Evolutionary conservation across 2,888 invertebrate genomes (phyloP).

Genomic region (Cheilosia variabilis): DNA sequence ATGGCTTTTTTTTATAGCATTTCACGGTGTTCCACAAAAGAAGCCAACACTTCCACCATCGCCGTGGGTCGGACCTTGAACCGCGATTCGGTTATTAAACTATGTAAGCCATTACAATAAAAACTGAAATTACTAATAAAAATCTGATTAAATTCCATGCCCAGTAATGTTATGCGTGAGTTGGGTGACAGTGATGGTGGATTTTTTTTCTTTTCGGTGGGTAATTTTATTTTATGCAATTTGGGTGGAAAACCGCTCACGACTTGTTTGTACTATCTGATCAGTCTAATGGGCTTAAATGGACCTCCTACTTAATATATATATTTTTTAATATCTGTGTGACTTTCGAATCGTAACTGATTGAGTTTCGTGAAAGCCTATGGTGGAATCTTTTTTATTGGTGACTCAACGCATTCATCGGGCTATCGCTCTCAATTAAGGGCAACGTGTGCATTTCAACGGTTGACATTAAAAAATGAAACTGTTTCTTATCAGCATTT

Average conservation of each 20-base stretch:
- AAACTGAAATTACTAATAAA: slow-evolving; percentile 41
- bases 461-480: slow-evolving; percentile 14
- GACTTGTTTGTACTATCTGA: slow-evolving; percentile 33
- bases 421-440: slow-evolving; percentile 33
- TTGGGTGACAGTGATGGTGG: slow-evolving; percentile 21
- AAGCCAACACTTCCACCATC: slow-evolving; percentile 38
- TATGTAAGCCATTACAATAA: slow-evolving; percentile 51
- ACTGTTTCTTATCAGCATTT: slow-evolving; percentile 33
- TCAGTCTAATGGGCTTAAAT: slow-evolving; percentile 41
- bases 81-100: slow-evolving; percentile 62
- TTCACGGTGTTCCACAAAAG: slow-evolving; percentile 61
- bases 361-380: slow-evolving; percentile 5
- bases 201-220: background rate
- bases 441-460: slow-evolving; percentile 9
- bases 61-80: slow-evolving; percentile 57
- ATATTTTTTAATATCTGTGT: slow-evolving; percentile 11
- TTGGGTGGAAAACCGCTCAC: slow-evolving; percentile 16
- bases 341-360: slow-evolving; percentile 19
- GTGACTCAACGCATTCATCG: slow-evolving; percentile 33
- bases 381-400: background rate
- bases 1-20: slow-evolving; percentile 27
- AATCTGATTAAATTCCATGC: slow-evolving; percentile 35
- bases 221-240: slow-evolving; percentile 27
- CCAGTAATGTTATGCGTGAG: slow-evolving; percentile 14
- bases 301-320: slow-evolving; percentile 1